Conservation (phyloP, 2,888 invertebrate species). For the Drosophila phalerata region DNA sequence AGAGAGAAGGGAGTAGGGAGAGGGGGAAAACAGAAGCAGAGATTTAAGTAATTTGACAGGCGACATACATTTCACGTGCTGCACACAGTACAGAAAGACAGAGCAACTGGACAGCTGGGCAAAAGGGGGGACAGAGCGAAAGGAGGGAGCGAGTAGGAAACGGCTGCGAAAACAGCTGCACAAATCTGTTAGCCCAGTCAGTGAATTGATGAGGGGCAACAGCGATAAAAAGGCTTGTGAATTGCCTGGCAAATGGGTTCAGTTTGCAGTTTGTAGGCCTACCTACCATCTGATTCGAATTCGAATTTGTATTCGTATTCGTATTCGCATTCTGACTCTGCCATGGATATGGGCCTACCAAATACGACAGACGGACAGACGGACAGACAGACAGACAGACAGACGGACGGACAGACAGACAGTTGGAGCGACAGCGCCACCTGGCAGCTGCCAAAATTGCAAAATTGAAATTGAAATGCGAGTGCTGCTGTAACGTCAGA, state of each 20-base stretch:
- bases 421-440: constrained; percentile 81
- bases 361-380: neutral
- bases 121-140: neutral
- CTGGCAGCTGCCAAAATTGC: constrained; percentile 83
- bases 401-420: neutral
- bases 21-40: constrained; percentile 46
- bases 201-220: constrained; percentile 79
- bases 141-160: constrained; percentile 4
- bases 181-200: constrained; percentile 73
- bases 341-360: constrained; percentile 72
- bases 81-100: constrained; percentile 35
- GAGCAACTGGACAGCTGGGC: constrained; percentile 29
- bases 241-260: constrained; percentile 40
- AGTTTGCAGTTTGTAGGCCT: constrained; percentile 17
- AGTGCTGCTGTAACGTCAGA: constrained; percentile 64
- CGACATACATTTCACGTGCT: constrained; percentile 78
- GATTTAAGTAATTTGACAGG: constrained; percentile 81
- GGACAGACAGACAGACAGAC: constrained; percentile 21
- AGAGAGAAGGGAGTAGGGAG: constrained; percentile 20
- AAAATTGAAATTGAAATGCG: constrained; percentile 83
- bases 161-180: constrained; percentile 64
- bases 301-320: neutral
- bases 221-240: constrained; percentile 78
- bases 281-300: neutral
- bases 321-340: constrained; percentile 17